Conservation (phyloP, 1,140 invertebrate species). For the Holcopasites calliopsidis region DNA sequence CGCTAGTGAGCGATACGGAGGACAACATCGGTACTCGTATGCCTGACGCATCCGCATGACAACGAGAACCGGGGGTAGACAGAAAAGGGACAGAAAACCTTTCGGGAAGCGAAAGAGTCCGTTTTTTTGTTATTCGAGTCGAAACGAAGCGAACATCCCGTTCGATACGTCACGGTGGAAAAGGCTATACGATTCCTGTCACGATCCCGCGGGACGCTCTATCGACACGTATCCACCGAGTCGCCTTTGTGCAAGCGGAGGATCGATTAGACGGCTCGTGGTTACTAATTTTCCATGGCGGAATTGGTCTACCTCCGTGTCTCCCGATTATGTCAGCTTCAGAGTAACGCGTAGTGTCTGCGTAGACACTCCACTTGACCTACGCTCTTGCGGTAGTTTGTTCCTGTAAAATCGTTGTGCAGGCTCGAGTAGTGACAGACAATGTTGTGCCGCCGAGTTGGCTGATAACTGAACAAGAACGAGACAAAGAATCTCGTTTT, state of each 20-base stretch:
- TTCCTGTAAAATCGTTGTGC: conserved; percentile 70
- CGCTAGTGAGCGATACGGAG: conserved; percentile 76
- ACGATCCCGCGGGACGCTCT: background rate
- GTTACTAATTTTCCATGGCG: conserved; percentile 24
- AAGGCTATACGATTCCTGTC: background rate
- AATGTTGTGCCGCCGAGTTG: conserved; percentile 57
- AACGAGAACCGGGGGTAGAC: conserved; percentile 71
- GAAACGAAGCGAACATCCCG: background rate
- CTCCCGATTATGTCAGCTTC: conserved; percentile 71
- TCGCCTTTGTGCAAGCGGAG: background rate
- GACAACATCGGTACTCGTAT: conserved; percentile 75
- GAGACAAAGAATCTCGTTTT: conserved; percentile 36
- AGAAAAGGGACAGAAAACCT: background rate
- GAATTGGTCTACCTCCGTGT: conserved; percentile 62
- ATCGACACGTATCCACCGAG: conserved; percentile 17
- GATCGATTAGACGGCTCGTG: conserved; percentile 31
- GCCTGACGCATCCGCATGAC: conserved; percentile 66
- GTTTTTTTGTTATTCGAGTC: background rate
- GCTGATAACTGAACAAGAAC: conserved; percentile 32
- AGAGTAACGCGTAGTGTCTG: conserved; percentile 67
- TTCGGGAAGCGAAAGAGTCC: background rate
- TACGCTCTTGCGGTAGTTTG: conserved; percentile 69
- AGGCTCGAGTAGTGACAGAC: conserved; percentile 61
- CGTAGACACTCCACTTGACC: conserved; percentile 61
- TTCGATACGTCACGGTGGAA: background rate